Conservation (phyloP, 2,888 invertebrate genomes). For the Phyllotreta striolata region DNA sequence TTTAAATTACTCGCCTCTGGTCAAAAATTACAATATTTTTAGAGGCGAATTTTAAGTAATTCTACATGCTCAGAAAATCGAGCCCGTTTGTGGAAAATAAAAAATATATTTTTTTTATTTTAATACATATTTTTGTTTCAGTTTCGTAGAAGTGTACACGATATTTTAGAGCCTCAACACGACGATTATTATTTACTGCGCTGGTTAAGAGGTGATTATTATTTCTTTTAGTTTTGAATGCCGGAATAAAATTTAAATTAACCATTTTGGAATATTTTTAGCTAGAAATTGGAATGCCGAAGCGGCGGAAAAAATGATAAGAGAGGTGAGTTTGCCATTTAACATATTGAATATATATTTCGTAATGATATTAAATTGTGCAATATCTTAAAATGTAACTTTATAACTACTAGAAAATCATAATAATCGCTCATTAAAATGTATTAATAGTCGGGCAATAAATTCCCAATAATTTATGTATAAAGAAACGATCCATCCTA, state of each 20-base stretch:
- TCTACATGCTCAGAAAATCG: too few relatives aligned
- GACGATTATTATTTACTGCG: conserved; percentile 81
- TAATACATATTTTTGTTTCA: conserved; percentile 62
- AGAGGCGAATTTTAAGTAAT: too few relatives aligned
- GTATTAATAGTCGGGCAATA: background rate
- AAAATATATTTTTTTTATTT: background rate
- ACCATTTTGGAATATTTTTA: conserved; percentile 60
- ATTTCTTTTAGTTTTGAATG: background rate
- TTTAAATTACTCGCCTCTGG: too few relatives aligned
- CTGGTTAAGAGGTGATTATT: conserved; percentile 77
- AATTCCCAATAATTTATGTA: background rate
- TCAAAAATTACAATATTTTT: too few relatives aligned
- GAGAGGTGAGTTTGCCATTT: conserved; percentile 70
- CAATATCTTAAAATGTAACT: background rate
- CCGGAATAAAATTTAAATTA: conserved; percentile 5
- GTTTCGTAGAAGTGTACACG: conserved; percentile 77
- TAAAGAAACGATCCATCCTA: background rate
- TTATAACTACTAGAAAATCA: background rate
- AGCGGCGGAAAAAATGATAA: conserved; percentile 91
- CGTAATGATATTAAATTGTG: too few relatives aligned
- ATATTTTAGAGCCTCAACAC: conserved; percentile 73
- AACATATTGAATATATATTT: background rate
- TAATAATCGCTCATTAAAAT: background rate
- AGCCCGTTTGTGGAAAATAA: too few relatives aligned
- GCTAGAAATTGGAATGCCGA: conserved; percentile 86